Evolutionary conservation across 2,113 vertebrate species (phyloP).

Genomic region (Caranx melampygus): DNA sequence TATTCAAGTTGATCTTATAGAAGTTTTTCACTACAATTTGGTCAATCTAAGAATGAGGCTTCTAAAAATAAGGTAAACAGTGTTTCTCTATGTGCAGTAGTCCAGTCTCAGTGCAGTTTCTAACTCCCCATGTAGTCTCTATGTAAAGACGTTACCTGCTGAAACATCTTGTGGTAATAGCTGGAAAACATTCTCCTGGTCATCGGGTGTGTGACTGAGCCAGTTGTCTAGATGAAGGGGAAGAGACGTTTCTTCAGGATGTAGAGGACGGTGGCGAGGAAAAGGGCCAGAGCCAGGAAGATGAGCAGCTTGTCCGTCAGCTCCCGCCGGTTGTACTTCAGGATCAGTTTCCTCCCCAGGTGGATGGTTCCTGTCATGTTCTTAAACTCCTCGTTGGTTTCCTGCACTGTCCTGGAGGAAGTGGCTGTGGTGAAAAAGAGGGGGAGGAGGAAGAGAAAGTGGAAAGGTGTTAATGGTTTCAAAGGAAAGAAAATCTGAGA

Average conservation of each 20-base stretch:
- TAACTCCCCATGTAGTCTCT: not conserved
- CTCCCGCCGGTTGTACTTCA: constrained; percentile 94
- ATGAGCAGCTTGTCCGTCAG: constrained; percentile 96
- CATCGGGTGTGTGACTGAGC: not conserved
- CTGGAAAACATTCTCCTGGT: not conserved
- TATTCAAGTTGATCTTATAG: not conserved
- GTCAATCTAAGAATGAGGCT: not conserved
- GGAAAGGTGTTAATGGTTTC: not conserved
- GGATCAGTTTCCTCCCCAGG: constrained; percentile 92
- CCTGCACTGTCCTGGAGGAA: constrained; percentile 92
- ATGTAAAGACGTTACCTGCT: not conserved
- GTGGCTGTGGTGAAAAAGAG: constrained; percentile 79
- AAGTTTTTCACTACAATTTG: constrained; percentile 1
- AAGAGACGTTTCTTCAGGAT: constrained; percentile 96
- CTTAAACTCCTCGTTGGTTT: constrained; percentile 96
- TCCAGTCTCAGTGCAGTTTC: constrained; percentile 12
- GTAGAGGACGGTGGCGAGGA: constrained; percentile 94
- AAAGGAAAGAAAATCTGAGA: not conserved
- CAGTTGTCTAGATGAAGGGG: constrained; percentile 85
- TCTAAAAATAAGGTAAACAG: not conserved
- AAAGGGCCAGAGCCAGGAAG: constrained; percentile 93
- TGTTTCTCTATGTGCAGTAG: not conserved
- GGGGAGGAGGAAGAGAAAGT: not conserved
- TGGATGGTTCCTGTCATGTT: constrained; percentile 95
- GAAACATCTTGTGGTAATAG: not conserved